A percentile compares a stretch with the other conserved stretches of the same genome.
Conservation (phyloP, 2,888 invertebrate species). For the Trichacis sp. region DNA sequence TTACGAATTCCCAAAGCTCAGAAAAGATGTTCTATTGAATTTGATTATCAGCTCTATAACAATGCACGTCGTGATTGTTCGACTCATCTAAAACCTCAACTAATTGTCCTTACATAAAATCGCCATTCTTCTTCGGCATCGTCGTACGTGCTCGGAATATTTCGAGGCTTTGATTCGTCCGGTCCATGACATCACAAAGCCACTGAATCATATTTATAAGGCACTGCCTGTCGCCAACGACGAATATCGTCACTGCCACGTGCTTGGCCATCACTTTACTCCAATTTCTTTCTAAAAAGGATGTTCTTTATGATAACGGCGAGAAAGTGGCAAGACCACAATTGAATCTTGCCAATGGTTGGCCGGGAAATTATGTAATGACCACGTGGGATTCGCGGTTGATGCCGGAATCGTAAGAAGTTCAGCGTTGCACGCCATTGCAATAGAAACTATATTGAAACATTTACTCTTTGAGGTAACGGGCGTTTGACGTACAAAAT, state of each 20-base stretch:
- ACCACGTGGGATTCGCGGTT: slow-evolving; percentile 34
- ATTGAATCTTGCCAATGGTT: slow-evolving; percentile 10
- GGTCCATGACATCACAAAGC: slow-evolving; percentile 14
- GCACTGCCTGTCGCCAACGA: neutral
- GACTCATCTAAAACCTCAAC: slow-evolving; percentile 14
- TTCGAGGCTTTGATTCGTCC: slow-evolving; percentile 4
- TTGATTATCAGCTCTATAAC: neutral
- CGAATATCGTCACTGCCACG: slow-evolving; percentile 21
- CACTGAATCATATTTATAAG: slow-evolving; percentile 14
- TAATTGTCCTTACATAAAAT: slow-evolving; percentile 27
- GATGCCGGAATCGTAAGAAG: slow-evolving; percentile 23
- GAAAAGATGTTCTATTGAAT: neutral
- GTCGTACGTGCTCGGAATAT: slow-evolving; percentile 28
- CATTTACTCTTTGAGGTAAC: no score
- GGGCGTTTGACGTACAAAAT: no score
- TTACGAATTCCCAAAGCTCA: neutral
- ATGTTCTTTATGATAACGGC: slow-evolving; percentile 39
- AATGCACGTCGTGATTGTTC: neutral
- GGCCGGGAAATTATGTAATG: slow-evolving; percentile 30
- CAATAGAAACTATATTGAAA: no score
- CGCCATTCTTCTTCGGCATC: slow-evolving; percentile 18
- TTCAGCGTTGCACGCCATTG: neutral
- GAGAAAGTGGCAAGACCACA: slow-evolving; percentile 24
- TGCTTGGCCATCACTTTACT: slow-evolving; percentile 36
- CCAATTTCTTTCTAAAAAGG: slow-evolving; percentile 44